These are phyloP conservation scores for Agrenia bidenticulata DNA, from an alignment of 2,888 invertebrate species.

Conservation along the genomic window DNA sequence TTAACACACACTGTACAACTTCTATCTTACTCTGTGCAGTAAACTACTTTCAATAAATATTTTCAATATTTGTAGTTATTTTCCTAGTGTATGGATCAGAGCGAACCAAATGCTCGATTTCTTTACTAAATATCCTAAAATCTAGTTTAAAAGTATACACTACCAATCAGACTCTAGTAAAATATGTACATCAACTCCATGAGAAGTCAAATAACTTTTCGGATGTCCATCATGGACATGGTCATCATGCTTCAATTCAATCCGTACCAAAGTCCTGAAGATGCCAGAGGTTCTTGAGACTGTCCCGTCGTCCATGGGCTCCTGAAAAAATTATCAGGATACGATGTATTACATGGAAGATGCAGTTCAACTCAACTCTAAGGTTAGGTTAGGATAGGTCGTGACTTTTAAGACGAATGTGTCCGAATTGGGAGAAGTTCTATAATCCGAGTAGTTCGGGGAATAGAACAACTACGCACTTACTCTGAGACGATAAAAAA, in stretches of 20 bases:
- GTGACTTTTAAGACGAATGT: not conserved
- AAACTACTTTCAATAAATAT: too few species aligned
- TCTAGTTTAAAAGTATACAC: not conserved
- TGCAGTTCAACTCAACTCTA: not conserved
- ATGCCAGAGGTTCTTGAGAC: constrained; percentile 29
- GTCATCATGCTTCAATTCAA: too few species aligned
- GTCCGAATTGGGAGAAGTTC: not conserved
- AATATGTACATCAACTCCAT: not conserved
- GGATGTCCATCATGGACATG: not conserved
- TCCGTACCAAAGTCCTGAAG: constrained; percentile 38
- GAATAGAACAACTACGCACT: not conserved
- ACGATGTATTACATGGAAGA: not conserved
- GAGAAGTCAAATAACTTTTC: not conserved
- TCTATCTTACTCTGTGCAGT: too few species aligned
- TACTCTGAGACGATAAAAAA: not conserved
- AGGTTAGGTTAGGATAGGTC: not conserved
- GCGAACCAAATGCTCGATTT: too few species aligned
- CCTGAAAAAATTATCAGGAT: constrained; percentile 16
- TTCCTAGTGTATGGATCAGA: too few species aligned
- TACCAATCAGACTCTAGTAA: not conserved
- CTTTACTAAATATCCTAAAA: not conserved
- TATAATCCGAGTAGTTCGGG: not conserved
- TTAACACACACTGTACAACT: too few species aligned
- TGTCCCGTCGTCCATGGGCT: constrained; percentile 28
- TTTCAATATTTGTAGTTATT: too few species aligned